phyloP scores from a whole-genome alignment of 2,797 vertebrate genomes.

The Ctenochaetus hawaiiensis region DNA sequence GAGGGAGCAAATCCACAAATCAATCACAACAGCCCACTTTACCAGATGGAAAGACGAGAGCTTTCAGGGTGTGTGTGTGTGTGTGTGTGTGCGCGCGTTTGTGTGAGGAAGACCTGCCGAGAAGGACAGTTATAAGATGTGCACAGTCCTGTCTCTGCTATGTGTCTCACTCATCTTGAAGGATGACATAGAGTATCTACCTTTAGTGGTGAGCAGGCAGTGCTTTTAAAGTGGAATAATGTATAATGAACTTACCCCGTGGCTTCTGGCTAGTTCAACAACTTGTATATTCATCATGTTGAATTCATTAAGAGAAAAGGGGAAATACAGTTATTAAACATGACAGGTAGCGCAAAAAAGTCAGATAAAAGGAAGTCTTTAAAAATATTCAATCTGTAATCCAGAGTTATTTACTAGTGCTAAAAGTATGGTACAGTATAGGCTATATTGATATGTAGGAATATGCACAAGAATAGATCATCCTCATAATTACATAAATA shows the following conservation, averaged over 20 bases:
- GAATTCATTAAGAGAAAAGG: constrained; percentile 43
- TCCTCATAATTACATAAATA: not conserved
- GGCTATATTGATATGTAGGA: not conserved
- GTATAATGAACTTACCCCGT: constrained; percentile 67
- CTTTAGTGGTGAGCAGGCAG: constrained; percentile 54
- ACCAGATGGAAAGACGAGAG: constrained; percentile 82
- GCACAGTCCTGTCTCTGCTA: constrained; percentile 69
- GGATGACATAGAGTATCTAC: constrained; percentile 61
- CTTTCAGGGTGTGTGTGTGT: constrained; percentile 64
- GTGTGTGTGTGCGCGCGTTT: constrained; percentile 43
- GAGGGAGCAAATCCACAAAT: constrained; percentile 98
- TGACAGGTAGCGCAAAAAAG: not conserved
- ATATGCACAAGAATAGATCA: not conserved
- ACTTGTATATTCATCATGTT: constrained; percentile 50
- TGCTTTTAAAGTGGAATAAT: constrained; percentile 70
- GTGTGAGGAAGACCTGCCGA: constrained; percentile 70
- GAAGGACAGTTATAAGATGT: constrained; percentile 78
- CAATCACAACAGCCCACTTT: constrained; percentile 89
- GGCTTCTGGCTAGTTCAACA: constrained; percentile 57
- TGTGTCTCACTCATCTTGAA: constrained; percentile 76
- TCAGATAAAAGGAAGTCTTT: not conserved
- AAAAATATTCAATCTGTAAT: constrained; percentile 2
- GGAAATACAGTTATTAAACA: constrained; percentile 27
- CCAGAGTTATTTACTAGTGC: not conserved
- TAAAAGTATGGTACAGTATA: not conserved